A percentile compares a stretch with the other conserved stretches of the same genome.
These are phyloP conservation scores for Odiellus spinosus DNA, from an alignment of 2,888 invertebrate species.

Conservation along the genomic window DNA sequence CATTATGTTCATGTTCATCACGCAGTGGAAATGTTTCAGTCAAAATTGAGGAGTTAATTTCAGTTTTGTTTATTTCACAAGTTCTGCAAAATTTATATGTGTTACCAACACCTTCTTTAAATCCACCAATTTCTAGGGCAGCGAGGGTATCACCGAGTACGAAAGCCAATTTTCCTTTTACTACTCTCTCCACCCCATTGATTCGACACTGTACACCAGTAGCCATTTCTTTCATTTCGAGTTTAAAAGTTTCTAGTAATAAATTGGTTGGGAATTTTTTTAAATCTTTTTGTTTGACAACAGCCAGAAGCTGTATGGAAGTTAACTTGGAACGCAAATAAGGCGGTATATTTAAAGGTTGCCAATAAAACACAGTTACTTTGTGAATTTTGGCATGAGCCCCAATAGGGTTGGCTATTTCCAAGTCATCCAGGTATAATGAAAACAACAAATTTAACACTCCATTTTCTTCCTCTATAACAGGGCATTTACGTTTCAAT, in stretches of 20 bases:
- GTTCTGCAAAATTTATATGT: constrained; percentile 5
- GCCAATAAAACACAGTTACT: constrained; percentile 2
- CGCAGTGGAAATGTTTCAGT: background rate
- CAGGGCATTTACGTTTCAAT: too few species aligned
- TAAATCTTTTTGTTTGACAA: background rate
- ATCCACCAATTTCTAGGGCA: constrained; percentile 2
- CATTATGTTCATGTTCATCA: background rate
- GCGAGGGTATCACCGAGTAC: constrained; percentile 5
- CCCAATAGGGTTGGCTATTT: constrained; percentile 6
- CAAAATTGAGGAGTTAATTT: background rate
- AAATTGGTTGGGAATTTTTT: background rate
- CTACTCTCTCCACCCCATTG: background rate
- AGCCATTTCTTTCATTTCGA: background rate
- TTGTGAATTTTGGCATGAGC: constrained; percentile 1
- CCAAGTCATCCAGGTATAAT: constrained; percentile 2
- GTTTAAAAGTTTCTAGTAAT: background rate
- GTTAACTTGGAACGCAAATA: constrained; percentile 1
- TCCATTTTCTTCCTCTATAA: too few species aligned
- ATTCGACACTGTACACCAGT: background rate
- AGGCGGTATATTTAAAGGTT: constrained; percentile 5
- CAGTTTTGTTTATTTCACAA: background rate
- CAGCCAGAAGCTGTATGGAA: constrained; percentile 1
- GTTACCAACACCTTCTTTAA: constrained; percentile 3
- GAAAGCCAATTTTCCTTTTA: background rate
- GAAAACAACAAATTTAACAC: background rate